Base-by-base conservation (phyloP, 64 coral and sea anemone species). In the Montipora cactus region DNA sequence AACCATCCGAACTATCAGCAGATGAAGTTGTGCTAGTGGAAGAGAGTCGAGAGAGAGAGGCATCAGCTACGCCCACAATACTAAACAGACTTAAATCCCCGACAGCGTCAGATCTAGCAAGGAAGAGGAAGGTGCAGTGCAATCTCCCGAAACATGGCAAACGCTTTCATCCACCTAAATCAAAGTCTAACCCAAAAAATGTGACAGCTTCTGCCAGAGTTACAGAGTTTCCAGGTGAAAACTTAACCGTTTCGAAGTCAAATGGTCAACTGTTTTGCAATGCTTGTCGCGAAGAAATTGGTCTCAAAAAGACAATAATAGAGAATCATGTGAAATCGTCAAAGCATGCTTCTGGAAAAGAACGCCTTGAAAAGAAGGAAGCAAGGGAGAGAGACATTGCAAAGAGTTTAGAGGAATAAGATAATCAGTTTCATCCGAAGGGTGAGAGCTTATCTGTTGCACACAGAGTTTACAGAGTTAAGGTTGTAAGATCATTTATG, bases 231-330 rank as follows among this genome's bases (percentile, higher is more conserved):
- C 84, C 67, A 87, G 84, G 84, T 72, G 68, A 87, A 87, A 87
- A 44, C 64, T 57, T 87, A 48, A 51, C 11, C 0, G 84, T 73
- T 73, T 87, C 68, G 25, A 73, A 37, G 37, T 37, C 37, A 37
- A 37, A 37, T 37, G 37, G 37, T 37, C 37, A 37, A 37, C 37
- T 37, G 67, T 87, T 87, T 87, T 87, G 66, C 67, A 87, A 72
- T 49, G 84, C 66, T 87, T 87, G 62, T 87, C 23, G 84, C 9
- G 72, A 88, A 76, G 47, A 88, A 76, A 76, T 88, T 55, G 87
- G 71, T 75, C 86, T 88, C 44, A 88, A 88, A 76, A 88, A 75
- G 87, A 88, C 87, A 76, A 88, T 88, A 50, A 88, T 88, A 73
- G 15, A 76, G 62, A 75, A 76, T n/a, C 87, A 76, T 57, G 47